phyloP scores from a whole-genome alignment of 2,113 vertebrate genomes.

The Zosterops japonicus region DNA sequence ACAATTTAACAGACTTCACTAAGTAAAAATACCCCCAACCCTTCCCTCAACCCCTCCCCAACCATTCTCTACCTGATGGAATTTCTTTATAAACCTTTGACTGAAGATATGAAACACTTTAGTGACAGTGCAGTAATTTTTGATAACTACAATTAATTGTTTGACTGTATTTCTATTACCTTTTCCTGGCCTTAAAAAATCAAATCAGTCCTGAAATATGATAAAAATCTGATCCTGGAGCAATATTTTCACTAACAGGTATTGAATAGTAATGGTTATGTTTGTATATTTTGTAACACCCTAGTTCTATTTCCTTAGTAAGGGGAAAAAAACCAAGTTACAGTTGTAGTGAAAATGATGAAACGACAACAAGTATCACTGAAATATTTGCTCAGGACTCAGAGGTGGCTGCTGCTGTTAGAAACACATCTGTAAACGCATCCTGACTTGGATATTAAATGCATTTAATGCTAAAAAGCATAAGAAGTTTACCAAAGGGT shows the following conservation, averaged over 20 bases:
- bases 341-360: neutral
- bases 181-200: neutral
- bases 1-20: constrained; percentile 39
- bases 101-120: neutral
- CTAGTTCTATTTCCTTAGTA: neutral
- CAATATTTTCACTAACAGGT: neutral
- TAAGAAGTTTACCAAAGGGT: neutral
- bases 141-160: neutral
- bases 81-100: constrained; percentile 18
- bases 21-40: constrained; percentile 48
- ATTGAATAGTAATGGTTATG: neutral
- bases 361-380: neutral
- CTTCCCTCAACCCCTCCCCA: neutral
- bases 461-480: neutral
- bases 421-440: neutral
- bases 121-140: neutral
- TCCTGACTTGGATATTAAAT: neutral
- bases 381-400: neutral
- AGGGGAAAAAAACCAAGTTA: neutral
- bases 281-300: neutral
- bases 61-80: neutral
- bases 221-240: neutral
- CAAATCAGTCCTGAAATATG: neutral
- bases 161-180: fast-evolving
- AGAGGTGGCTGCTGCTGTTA: neutral